phyloP scores from a whole-genome alignment of 2,113 vertebrate species.

The Atractosteus spatula region DNA sequence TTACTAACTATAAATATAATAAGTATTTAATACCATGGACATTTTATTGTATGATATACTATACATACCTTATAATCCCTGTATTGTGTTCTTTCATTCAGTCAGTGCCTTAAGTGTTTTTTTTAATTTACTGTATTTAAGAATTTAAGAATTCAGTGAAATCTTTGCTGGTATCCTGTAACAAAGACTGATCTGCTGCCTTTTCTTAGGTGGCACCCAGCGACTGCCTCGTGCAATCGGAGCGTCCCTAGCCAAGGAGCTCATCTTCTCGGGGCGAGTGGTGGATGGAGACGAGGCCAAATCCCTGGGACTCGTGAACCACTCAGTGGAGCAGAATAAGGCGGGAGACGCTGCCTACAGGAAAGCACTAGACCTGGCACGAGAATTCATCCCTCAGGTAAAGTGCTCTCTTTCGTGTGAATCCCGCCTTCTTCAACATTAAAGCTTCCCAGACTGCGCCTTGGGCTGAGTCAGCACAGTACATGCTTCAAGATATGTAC shows the following conservation, averaged over 20 bases:
- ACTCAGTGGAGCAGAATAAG: conserved; percentile 86
- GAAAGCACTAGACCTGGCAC: conserved; percentile 81
- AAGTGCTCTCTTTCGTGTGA: neutral
- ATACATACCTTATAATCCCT: too few relatives aligned
- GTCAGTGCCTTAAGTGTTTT: too few relatives aligned
- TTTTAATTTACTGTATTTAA: too few relatives aligned
- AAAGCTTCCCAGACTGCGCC: too few relatives aligned
- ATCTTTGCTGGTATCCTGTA: too few relatives aligned
- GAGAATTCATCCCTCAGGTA: conserved; percentile 94
- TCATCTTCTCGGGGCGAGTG: conserved; percentile 87
- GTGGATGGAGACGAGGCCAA: conserved; percentile 84
- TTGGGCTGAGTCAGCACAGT: too few relatives aligned
- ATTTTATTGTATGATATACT: too few relatives aligned
- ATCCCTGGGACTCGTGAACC: conserved; percentile 81
- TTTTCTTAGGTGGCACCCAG: conserved; percentile 84
- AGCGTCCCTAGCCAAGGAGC: conserved; percentile 87
- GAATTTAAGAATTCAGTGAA: too few relatives aligned
- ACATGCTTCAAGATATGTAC: too few relatives aligned
- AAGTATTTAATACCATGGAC: too few relatives aligned
- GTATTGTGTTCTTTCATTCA: too few relatives aligned
- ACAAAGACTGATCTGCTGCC: neutral
- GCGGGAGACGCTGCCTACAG: conserved; percentile 88
- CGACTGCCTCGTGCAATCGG: conserved; percentile 84
- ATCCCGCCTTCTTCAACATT: neutral
- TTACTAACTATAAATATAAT: too few relatives aligned